Evolutionary conservation across 2,797 vertebrate genomes (phyloP).

Genomic region (Oreochromis mossambicus): DNA sequence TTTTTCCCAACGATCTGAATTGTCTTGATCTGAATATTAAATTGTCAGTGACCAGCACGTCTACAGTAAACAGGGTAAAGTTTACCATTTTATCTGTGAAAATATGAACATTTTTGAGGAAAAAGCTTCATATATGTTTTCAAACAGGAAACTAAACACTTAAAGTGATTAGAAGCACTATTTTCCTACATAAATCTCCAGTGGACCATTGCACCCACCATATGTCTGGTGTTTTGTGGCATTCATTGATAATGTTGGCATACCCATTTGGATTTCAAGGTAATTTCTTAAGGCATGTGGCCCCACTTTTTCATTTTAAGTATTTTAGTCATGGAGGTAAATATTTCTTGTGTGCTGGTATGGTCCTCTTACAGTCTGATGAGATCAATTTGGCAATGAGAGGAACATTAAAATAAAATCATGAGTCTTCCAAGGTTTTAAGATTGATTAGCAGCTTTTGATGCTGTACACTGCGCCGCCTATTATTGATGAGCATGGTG

Average conservation of each 20-base stretch:
- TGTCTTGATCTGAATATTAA: not conserved
- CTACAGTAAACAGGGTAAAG: not conserved
- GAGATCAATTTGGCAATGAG: slow-evolving; percentile 41
- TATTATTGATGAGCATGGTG: slow-evolving; percentile 32
- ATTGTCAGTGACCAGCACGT: not conserved
- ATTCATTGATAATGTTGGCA: not conserved
- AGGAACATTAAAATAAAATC: slow-evolving; percentile 58
- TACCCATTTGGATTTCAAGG: slow-evolving; percentile 8
- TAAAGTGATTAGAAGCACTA: not conserved
- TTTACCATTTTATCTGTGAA: not conserved
- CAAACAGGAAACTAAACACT: not conserved
- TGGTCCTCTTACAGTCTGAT: slow-evolving; percentile 22
- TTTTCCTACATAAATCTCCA: not conserved
- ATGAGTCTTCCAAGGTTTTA: slow-evolving; percentile 51
- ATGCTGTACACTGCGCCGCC: not conserved
- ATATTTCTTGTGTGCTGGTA: slow-evolving; percentile 23
- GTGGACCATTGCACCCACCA: not conserved
- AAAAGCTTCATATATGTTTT: not conserved
- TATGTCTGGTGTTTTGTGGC: not conserved
- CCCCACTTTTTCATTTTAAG: slow-evolving; percentile 12
- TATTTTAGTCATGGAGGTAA: slow-evolving; percentile 32
- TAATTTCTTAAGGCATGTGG: not conserved
- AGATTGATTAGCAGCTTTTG: slow-evolving; percentile 36
- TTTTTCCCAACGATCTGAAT: not conserved
- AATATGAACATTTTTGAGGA: not conserved